Percentiles rank a stretch among this genome's conserved stretches.
Evolutionary conservation across 2,113 vertebrate genomes (phyloP).

Genomic region (Antennarius striatus): DNA sequence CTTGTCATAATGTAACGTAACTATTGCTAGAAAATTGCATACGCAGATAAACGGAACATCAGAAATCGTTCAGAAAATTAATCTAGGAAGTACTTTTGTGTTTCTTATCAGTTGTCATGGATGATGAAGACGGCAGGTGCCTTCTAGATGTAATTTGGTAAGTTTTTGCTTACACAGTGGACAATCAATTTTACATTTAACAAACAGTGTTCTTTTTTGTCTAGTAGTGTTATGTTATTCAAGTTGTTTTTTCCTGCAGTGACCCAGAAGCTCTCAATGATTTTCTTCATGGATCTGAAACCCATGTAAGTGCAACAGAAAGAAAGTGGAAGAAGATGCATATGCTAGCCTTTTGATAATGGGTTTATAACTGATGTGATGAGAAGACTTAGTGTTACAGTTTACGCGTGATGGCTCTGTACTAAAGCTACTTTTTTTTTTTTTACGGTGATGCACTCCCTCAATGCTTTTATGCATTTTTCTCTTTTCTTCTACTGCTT

Average conservation of each 20-base stretch:
- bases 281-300: constrained; percentile 87
- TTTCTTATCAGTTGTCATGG: constrained; percentile 91
- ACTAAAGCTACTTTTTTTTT: constrained; percentile 7
- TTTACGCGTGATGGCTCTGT: background rate
- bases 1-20: no score
- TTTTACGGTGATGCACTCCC: constrained; percentile 19
- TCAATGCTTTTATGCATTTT: constrained; percentile 28
- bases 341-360: background rate
- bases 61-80: background rate
- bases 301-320: constrained; percentile 77
- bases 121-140: constrained; percentile 99
- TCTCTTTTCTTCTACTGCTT: constrained; percentile 30
- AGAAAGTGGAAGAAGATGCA: background rate
- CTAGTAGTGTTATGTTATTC: background rate
- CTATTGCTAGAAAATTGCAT: no score
- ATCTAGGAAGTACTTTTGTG: background rate
- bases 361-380: constrained; percentile 20
- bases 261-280: constrained; percentile 85
- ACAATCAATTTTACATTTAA: background rate
- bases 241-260: constrained; percentile 58
- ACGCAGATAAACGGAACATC: no score
- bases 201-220: background rate
- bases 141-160: constrained; percentile 99
- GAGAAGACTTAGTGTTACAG: constrained; percentile 4
- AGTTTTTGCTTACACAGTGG: constrained; percentile 57